Conservation (phyloP, 1,140 invertebrate genomes). For the Diplogasteroides magnus region DNA sequence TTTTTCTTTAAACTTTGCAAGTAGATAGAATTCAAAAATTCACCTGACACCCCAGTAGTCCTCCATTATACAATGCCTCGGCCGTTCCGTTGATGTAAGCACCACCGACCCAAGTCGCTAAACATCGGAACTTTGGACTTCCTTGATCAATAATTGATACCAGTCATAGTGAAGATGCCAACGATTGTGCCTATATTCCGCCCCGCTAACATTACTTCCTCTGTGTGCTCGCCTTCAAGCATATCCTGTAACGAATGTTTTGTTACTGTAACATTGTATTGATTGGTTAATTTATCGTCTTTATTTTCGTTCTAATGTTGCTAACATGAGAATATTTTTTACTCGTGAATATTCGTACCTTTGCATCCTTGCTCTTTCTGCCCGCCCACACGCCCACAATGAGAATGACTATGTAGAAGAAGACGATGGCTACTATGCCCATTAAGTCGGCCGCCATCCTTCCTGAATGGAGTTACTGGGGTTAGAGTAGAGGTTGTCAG, state of each 20-base stretch:
- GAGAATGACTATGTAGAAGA: constrained; percentile 87
- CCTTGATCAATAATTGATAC: constrained; percentile 59
- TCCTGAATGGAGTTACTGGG: constrained; percentile 1
- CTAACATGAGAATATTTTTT: no score
- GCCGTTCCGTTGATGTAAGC: constrained; percentile 98
- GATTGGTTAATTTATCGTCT: no score
- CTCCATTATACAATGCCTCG: constrained; percentile 80
- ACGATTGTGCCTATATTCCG: constrained; percentile 82
- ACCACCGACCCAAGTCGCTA: constrained; percentile 95
- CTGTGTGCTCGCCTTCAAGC: constrained; percentile 63
- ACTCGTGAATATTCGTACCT: no score
- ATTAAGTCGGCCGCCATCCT: constrained; percentile 68
- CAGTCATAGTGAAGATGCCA: constrained; percentile 97
- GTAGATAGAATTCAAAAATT: neutral
- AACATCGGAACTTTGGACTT: constrained; percentile 24
- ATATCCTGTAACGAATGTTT: constrained; percentile 60
- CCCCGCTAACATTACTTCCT: constrained; percentile 93
- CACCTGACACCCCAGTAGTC: constrained; percentile 73
- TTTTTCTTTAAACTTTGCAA: no score
- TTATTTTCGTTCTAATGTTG: no score
- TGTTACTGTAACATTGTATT: neutral
- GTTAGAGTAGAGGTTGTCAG: neutral
- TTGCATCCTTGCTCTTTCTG: constrained; percentile 73
- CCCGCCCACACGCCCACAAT: constrained; percentile 89
- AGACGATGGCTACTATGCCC: constrained; percentile 80